Evolutionary conservation across 2,113 vertebrate genomes (phyloP).

Genomic region (Tupaia tana): DNA sequence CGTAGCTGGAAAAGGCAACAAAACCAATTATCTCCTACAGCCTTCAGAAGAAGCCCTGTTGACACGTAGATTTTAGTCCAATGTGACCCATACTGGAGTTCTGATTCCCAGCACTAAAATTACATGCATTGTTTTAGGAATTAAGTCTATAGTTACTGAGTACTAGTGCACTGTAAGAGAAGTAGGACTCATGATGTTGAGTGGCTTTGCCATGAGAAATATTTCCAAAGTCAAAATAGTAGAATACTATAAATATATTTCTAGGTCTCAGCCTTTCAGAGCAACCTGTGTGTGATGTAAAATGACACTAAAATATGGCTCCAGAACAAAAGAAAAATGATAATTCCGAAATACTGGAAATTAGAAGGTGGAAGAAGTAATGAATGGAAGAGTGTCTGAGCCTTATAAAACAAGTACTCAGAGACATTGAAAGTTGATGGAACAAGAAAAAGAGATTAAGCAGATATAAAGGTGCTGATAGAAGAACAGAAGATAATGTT

Average conservation of each 20-base stretch:
- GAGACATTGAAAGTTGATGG: background rate
- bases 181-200: background rate
- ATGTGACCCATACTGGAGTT: background rate
- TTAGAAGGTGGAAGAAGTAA: background rate
- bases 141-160: background rate
- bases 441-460: background rate
- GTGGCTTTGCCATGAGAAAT: background rate
- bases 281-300: background rate
- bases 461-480: background rate
- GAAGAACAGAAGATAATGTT: background rate
- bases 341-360: slow-evolving; percentile 4
- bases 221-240: background rate
- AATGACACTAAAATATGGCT: background rate
- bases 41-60: background rate
- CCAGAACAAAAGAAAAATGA: background rate
- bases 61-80: background rate
- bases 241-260: background rate
- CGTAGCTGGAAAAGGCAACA: background rate
- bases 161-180: too few relatives aligned
- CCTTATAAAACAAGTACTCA: background rate
- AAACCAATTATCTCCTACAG: background rate
- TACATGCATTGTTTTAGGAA: background rate
- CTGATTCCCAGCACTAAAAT: background rate
- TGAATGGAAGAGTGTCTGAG: background rate
- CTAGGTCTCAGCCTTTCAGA: background rate